Percentiles rank a stretch among this genome's conserved stretches.
These are phyloP conservation scores for Athene noctua DNA, from an alignment of 2,113 vertebrate genomes.

Conservation along the genomic window DNA sequence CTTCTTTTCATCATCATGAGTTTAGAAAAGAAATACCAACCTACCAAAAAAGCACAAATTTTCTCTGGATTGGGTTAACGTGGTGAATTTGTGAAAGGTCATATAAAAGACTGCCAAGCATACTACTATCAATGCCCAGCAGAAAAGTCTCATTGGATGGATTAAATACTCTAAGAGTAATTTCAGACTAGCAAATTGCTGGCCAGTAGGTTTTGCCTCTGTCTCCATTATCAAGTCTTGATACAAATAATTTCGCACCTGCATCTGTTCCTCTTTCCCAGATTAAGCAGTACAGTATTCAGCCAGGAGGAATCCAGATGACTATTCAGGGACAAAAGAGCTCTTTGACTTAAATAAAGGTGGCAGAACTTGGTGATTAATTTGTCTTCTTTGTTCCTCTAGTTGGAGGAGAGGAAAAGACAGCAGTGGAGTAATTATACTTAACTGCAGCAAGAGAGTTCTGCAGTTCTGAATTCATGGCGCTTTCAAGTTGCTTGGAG, in stretches of 20 bases:
- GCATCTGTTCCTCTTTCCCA: background rate
- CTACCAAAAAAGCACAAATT: background rate
- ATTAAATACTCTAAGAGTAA: background rate
- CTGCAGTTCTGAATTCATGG: background rate
- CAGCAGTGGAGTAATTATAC: background rate
- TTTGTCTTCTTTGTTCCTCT: background rate
- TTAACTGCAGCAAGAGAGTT: background rate
- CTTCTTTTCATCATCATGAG: background rate
- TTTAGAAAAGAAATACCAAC: background rate
- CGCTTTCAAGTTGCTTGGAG: background rate
- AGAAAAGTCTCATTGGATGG: background rate
- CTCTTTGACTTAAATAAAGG: background rate
- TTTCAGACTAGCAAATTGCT: background rate
- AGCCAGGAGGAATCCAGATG: background rate
- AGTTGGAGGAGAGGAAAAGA: background rate
- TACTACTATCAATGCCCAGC: background rate
- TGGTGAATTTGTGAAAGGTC: background rate
- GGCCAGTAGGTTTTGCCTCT: background rate
- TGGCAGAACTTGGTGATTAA: constrained; percentile 22
- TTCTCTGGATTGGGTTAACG: background rate
- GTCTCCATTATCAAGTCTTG: background rate
- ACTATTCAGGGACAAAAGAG: background rate
- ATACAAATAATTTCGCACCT: background rate
- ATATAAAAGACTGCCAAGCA: background rate
- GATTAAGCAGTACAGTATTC: background rate